These are phyloP conservation scores for Brenthis ino DNA, from an alignment of 2,888 invertebrate genomes.

Conservation along the genomic window DNA sequence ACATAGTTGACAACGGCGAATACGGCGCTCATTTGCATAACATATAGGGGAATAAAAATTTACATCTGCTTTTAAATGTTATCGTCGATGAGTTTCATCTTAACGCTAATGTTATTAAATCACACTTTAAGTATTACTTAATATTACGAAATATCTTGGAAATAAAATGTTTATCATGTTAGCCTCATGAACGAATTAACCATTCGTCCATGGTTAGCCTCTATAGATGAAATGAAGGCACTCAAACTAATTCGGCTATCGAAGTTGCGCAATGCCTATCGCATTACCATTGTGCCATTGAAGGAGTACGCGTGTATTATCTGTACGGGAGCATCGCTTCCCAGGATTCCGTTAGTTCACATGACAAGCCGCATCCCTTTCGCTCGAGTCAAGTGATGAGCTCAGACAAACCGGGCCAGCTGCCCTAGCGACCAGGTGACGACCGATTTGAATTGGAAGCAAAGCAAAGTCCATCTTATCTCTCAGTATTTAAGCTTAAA, in stretches of 20 bases:
- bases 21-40: conserved; percentile 54
- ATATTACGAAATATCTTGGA: conserved; percentile 8
- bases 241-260: neutral
- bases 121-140: conserved; percentile 11
- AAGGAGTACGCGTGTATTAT: conserved; percentile 49
- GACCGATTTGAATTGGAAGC: conserved; percentile 40
- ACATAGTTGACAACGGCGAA: conserved; percentile 50
- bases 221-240: neutral
- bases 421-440: conserved; percentile 70
- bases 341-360: conserved; percentile 75
- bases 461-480: conserved; percentile 48
- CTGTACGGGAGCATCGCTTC: conserved; percentile 61
- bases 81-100: conserved; percentile 16
- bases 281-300: conserved; percentile 62
- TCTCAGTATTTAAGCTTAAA: conserved; percentile 29
- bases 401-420: conserved; percentile 64
- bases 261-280: conserved; percentile 47
- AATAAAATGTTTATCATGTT: neutral
- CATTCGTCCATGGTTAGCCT: no score
- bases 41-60: conserved; percentile 49
- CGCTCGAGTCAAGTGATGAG: conserved; percentile 78
- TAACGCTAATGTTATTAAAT: conserved; percentile 19
- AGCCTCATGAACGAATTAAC: no score
- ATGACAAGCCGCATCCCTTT: conserved; percentile 74
- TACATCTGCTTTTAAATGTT: conserved; percentile 44